Conservation (phyloP, 2,888 invertebrate genomes). For the Syrista parreyssii region DNA sequence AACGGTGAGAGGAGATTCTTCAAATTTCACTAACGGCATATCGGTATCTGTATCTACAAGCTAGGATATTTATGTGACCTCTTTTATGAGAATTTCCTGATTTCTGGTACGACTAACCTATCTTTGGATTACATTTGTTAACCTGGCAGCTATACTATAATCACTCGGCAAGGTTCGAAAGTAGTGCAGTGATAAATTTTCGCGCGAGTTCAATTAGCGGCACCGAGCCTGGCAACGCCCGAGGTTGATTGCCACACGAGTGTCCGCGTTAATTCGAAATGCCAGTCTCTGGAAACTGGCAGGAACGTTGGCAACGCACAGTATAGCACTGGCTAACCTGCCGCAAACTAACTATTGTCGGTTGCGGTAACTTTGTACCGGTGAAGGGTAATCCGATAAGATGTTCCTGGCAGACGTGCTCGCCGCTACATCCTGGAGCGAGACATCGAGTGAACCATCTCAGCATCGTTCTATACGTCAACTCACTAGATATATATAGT, state of each 20-base stretch:
- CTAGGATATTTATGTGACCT: neutral
- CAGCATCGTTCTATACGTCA: neutral
- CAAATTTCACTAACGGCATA: neutral
- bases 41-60: too few relatives aligned
- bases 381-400: constrained; percentile 51
- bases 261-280: neutral
- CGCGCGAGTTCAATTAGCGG: neutral
- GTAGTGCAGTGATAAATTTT: neutral
- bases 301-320: neutral
- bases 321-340: constrained; percentile 6
- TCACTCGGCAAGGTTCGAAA: neutral
- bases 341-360: constrained; percentile 56
- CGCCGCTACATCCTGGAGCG: constrained; percentile 3
- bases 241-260: neutral
- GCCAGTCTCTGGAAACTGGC: neutral
- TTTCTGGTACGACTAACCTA: neutral
- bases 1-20: neutral
- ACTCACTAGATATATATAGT: neutral
- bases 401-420: constrained; percentile 47
- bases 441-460: constrained; percentile 6
- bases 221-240: neutral
- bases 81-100: neutral
- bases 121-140: neutral
- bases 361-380: constrained; percentile 37
- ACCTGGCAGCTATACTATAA: neutral